Base-by-base conservation (phyloP, 2,888 invertebrate genomes). In the Muscina levida region DNA sequence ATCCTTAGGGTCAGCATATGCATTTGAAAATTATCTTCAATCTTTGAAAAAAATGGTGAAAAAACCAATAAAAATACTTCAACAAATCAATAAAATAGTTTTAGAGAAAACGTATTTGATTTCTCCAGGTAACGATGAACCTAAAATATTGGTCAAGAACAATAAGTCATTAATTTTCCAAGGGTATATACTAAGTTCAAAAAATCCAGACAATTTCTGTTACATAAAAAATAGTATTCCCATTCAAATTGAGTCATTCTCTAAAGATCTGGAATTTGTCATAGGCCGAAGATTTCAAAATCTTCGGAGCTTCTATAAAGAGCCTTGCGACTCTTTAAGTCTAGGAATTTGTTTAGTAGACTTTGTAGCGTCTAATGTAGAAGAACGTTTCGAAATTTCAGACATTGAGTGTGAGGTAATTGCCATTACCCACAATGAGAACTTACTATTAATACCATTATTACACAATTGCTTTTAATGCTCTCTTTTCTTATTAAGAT, bases 251-350 rank as follows among this genome's bases (percentile, higher is more conserved):
- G n/a, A n/a, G n/a, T n/a, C n/a, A n/a, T n/a, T n/a, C n/a, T n/a
- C n/a, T n/a, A n/a, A 66, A 56, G 56, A 48, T 66, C 56, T 44
- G 31, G 44, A 48, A 56, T 56, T 19, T 44, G 44, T 66, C 13
- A 65, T 72, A 57, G 59, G 59, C 24, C 66, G 53, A 59, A 75
- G 56, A 26, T 44, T 75, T 44, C n/a, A n/a, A n/a, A n/a, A n/a
- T n/a, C n/a, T n/a, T n/a, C n/a, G n/a, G n/a, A n/a, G n/a, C n/a
- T n/a, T 72, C 51, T 72, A n/a, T 48, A 19, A 72, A 15, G 48
- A 48, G 51, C 68, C 68, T 1, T 70, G 68, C 22, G 68, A 70
- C 19, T 70, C 56, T 6, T 56, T 44, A 8, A 42, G 42, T 39
- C 42, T 68, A 22, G n/a, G n/a, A n/a, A n/a, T n/a, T n/a, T n/a